Base-by-base conservation (phyloP, 1,140 invertebrate genomes). In the Globodera rostochiensis region DNA sequence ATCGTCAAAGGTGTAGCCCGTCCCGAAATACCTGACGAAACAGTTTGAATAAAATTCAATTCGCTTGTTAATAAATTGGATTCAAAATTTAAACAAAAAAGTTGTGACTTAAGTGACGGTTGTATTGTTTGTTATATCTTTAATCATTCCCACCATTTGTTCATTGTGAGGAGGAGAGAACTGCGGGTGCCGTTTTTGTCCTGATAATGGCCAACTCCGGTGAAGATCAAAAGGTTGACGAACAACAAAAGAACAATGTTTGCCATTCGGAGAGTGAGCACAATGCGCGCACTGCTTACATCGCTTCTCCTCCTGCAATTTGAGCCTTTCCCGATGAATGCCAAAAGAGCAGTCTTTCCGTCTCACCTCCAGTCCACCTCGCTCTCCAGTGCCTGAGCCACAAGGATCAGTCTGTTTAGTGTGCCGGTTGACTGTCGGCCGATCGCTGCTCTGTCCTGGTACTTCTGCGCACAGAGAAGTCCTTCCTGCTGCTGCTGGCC, bases 201-300 rank as follows among this genome's bases (percentile, higher is more conserved):
- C 73, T 89, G 83, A 53, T 88, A 88, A 67, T 89, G 87, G 25
- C 87, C 87, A 25, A 89, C 82, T 11, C 87, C 87, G 4, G 87
- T 87, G 73, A 88, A 84, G 36, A 88, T 82, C 8, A 88, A 80
- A 19, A 83, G 64, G 74, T 88, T 88, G 19, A 88, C 84, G 6
- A 83, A 73, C 21, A 83, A 8, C 46, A 83, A 46, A 15, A 83
- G 74, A 6, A 88, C 87, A 78, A 89, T 83, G 79, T 88, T 88
- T 19, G 88, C 86, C 83, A 87, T 87, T 46, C 87, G 80, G 13
- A 88, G 77, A 4, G 84, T 86, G 66, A 85, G 77, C 36, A 88
- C 80, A 69, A 89, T 85, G 49, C 87, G 82, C 15, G 84, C 75
- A n/a, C 87, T 86, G 79, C 80, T 86, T 13, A 88, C 81, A 36